These are phyloP conservation scores for Vulpes ferrilata DNA, from an alignment of 2,113 vertebrate species.

Conservation along the genomic window DNA sequence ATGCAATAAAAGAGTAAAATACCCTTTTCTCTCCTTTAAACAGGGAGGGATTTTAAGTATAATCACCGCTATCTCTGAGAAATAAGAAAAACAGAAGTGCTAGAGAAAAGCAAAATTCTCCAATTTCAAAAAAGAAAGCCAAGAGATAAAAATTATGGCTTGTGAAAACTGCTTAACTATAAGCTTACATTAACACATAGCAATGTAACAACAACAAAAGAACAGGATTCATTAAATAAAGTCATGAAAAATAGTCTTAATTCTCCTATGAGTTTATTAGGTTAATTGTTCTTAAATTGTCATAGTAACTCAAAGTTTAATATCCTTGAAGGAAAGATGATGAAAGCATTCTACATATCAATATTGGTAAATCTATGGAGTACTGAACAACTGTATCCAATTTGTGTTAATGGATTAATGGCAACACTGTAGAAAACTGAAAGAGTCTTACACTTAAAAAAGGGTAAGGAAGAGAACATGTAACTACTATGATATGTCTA, in stretches of 20 bases:
- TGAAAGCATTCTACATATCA: not conserved
- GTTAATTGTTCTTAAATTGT: not conserved
- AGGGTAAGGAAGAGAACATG: not conserved
- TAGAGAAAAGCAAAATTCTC: not conserved
- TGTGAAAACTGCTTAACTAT: not conserved
- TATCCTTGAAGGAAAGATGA: constrained; percentile 21
- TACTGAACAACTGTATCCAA: not conserved
- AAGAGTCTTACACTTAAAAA: not conserved
- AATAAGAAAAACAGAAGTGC: constrained; percentile 13
- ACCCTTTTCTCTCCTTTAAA: not conserved
- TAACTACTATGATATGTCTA: not conserved
- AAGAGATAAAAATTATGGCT: not conserved
- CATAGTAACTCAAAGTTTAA: not conserved
- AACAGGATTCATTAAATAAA: not conserved
- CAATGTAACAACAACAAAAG: not conserved
- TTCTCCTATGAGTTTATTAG: constrained; percentile 37
- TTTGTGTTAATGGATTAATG: not conserved
- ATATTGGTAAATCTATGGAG: not conserved
- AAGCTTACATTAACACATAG: not conserved
- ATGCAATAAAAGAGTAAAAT: not conserved
- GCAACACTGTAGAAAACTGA: not conserved
- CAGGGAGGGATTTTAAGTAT: not conserved
- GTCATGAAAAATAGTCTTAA: constrained; percentile 27
- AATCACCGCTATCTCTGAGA: not conserved
- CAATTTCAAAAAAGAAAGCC: not conserved